A percentile compares a stretch with the other conserved stretches of the same genome.
Evolutionary conservation across 92 coral and sea anemone genomes (phyloP).

Genomic region (Porites divaricata): DNA sequence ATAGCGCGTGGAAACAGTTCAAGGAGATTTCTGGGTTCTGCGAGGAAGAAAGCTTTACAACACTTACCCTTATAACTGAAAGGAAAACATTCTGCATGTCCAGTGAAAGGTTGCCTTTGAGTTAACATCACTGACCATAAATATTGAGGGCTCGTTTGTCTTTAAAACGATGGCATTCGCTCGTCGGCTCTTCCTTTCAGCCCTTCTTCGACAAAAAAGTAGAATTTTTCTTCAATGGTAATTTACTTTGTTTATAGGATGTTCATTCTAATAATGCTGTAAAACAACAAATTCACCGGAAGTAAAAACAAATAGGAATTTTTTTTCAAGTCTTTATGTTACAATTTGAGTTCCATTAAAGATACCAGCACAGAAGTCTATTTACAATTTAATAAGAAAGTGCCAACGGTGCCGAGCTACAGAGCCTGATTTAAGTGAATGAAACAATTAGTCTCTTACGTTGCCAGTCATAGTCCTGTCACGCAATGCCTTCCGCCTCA

Average conservation of each 20-base stretch:
- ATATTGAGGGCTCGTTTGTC: neutral
- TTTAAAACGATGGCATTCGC: neutral
- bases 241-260: conserved; percentile 32
- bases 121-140: neutral
- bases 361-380: conserved; percentile 44
- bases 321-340: conserved; percentile 15
- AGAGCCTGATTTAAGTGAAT: conserved; percentile 42
- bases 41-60: too few species aligned
- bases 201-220: neutral
- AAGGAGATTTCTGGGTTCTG: too few species aligned
- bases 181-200: neutral
- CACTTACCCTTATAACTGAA: too few species aligned
- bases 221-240: conserved; percentile 15
- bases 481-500: neutral
- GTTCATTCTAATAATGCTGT: conserved; percentile 19
- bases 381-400: conserved; percentile 44
- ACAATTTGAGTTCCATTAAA: conserved; percentile 43
- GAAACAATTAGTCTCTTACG: neutral
- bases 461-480: neutral
- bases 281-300: conserved; percentile 24
- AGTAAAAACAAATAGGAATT: neutral
- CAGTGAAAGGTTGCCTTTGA: too few species aligned
- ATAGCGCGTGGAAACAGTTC: too few species aligned
- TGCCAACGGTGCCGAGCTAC: conserved; percentile 34
- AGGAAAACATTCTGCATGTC: too few species aligned